phyloP scores from a whole-genome alignment of 2,113 vertebrate species.

The Apus apus region DNA sequence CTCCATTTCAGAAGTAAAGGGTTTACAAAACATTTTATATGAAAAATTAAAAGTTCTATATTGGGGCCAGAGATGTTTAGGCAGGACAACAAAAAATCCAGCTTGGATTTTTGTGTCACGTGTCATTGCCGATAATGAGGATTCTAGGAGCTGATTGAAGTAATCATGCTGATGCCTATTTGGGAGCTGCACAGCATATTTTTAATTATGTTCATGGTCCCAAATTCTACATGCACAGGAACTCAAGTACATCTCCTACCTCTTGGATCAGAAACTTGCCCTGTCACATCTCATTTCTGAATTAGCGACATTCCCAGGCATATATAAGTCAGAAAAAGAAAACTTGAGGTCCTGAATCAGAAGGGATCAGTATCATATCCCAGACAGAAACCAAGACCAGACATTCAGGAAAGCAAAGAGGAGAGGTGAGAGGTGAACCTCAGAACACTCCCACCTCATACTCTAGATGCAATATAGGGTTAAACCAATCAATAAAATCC shows the following conservation, averaged over 20 bases:
- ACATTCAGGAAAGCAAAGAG: background rate
- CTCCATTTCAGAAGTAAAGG: background rate
- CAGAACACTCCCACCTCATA: background rate
- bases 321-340: background rate
- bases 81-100: background rate
- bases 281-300: background rate
- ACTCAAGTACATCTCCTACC: background rate
- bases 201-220: background rate
- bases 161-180: background rate
- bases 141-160: background rate
- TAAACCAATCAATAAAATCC: background rate
- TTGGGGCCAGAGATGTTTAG: background rate
- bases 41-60: background rate
- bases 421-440: background rate
- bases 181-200: background rate
- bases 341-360: background rate
- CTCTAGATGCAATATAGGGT: background rate
- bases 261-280: background rate
- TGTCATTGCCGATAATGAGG: background rate
- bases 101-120: background rate
- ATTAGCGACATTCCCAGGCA: background rate
- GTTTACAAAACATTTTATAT: background rate
- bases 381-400: background rate
- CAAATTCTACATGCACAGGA: background rate
- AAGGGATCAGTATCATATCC: background rate